Evolutionary conservation across 2,797 vertebrate species (phyloP).

Genomic region (Alauda arvensis): DNA sequence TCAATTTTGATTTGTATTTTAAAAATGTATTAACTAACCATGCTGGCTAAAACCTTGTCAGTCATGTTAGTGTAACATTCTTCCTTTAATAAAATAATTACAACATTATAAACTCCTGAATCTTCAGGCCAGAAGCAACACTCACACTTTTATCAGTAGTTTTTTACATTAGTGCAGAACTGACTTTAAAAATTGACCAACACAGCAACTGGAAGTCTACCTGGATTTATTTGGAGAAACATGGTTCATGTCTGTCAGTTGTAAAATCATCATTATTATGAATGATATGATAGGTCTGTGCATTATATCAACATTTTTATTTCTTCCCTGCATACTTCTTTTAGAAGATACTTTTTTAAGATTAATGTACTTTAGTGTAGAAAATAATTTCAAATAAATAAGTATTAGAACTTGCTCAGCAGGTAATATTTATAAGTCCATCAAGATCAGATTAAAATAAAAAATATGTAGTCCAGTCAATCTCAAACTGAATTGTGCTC

Average conservation of each 20-base stretch:
- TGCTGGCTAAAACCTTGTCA: slow-evolving; percentile 38
- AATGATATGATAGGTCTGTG: slow-evolving; percentile 60
- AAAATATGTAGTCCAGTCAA: slow-evolving; percentile 71
- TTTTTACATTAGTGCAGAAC: slow-evolving; percentile 55
- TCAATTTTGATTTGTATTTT: slow-evolving; percentile 34
- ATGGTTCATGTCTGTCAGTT: slow-evolving; percentile 27
- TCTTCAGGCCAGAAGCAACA: slow-evolving; percentile 26
- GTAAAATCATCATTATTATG: slow-evolving; percentile 43
- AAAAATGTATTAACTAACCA: slow-evolving; percentile 21
- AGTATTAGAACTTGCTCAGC: slow-evolving; percentile 78
- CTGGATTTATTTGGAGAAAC: slow-evolving; percentile 46
- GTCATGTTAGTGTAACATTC: slow-evolving; percentile 31
- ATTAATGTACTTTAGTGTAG: slow-evolving; percentile 72
- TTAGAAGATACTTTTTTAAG: slow-evolving; percentile 72
- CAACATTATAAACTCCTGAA: slow-evolving; percentile 37
- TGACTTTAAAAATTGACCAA: slow-evolving; percentile 61
- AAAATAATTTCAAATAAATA: slow-evolving; percentile 81
- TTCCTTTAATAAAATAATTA: slow-evolving; percentile 46
- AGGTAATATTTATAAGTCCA: slow-evolving; percentile 80
- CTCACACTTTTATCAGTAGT: slow-evolving; percentile 42
- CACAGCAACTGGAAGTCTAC: slow-evolving; percentile 38
- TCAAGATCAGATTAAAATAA: slow-evolving; percentile 71
- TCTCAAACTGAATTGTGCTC: slow-evolving; percentile 69
- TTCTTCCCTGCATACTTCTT: slow-evolving; percentile 70
- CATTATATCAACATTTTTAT: slow-evolving; percentile 70